phyloP scores from a whole-genome alignment of 2,888 invertebrate genomes.

The Dromius quadrimaculatus region DNA sequence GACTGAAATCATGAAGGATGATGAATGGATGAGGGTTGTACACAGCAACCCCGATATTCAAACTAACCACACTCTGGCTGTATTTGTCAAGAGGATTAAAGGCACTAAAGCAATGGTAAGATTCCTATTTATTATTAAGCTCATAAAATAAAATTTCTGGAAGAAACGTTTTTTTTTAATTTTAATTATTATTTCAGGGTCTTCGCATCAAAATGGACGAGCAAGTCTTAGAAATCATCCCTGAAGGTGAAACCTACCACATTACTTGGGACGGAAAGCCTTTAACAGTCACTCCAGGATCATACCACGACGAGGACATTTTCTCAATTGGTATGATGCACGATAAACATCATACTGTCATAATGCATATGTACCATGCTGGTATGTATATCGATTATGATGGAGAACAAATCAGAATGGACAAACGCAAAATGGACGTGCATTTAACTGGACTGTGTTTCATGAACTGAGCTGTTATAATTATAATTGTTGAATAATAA shows the following conservation, averaged over 20 bases:
- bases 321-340: slow-evolving; percentile 56
- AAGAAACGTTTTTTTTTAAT: neutral
- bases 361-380: slow-evolving; percentile 4
- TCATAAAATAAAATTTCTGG: neutral
- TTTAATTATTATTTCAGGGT: slow-evolving; percentile 55
- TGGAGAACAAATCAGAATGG: slow-evolving; percentile 26
- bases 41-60: neutral
- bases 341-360: slow-evolving; percentile 45
- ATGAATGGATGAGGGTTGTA: slow-evolving; percentile 25
- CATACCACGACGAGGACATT: slow-evolving; percentile 56
- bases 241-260: slow-evolving; percentile 55
- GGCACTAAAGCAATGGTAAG: slow-evolving; percentile 27
- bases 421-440: slow-evolving; percentile 8
- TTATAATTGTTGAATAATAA: slow-evolving; percentile 2
- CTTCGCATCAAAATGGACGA: slow-evolving; percentile 57
- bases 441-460: slow-evolving; percentile 18
- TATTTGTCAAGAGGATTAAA: slow-evolving; percentile 18
- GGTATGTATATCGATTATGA: slow-evolving; percentile 21
- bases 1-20: neutral
- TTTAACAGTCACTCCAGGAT: slow-evolving; percentile 53
- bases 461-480: neutral
- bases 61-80: neutral
- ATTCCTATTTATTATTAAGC: too few relatives aligned
- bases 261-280: slow-evolving; percentile 57
- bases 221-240: slow-evolving; percentile 58